Evolutionary conservation across 2,888 invertebrate genomes (phyloP), one percentile per base, ranked within the genome.

Genomic region (Trichopria drosophilae): DNA sequence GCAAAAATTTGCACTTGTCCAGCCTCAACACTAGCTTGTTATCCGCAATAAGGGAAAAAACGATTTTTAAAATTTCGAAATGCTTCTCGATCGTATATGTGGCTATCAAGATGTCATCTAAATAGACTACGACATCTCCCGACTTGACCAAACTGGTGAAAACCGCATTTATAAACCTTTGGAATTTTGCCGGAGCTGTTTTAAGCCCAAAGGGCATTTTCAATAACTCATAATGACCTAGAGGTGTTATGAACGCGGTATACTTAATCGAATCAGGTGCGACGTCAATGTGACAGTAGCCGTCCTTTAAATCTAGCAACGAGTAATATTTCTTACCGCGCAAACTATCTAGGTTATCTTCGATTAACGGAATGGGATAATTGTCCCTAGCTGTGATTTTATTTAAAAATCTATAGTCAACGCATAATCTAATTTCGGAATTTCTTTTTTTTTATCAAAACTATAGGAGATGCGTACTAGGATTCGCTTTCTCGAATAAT

Each of bases 1-100:
- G 2, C 4, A 61, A 34, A 41, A 62, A 55, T 3, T 12, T 31
- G 50, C 57, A 62, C 41, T 61, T 42, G 41, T 53, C 44, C 41
- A 44, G 12, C 35, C 43, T 48, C 32, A 53, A 23, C 26, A 36
- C 19, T 7, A 52, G 40, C 22, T 37, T 40, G 23, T 41, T 46
- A 18, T 28, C 13, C 9, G 20, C 31, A 22, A 40, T 15, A 4
- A 32, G 7, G n/a, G 19, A 23, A 24, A 45, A 24, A 7, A 42
- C 39, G 37, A 20, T 18, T 13, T 19, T 37, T 15, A 43, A 15
- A 9, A 48, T 29, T 23, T 42, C 35, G 6, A 42, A 41, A n/a
- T 42, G 48, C 12, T 41, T 10, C 6, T 42, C 35, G 12, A 42
- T 34, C n/a, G n/a, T n/a, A n/a, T n/a, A n/a, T n/a, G n/a, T n/a